phyloP scores from a whole-genome alignment of 2,888 invertebrate genomes.

The Agelastica alni region DNA sequence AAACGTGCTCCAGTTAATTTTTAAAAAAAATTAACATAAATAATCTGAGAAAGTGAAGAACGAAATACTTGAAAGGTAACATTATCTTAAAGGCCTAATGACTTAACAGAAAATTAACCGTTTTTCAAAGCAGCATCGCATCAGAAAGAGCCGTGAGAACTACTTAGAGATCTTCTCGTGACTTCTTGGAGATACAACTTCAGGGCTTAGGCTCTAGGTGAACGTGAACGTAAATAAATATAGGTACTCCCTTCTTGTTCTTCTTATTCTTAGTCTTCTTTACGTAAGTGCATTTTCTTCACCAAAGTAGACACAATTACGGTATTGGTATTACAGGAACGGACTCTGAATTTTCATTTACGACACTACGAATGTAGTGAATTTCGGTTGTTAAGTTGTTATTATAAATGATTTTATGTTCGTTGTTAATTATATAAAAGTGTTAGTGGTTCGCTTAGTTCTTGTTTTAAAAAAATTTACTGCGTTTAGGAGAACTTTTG shows the following conservation, averaged over 20 bases:
- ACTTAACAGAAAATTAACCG: slow-evolving; percentile 30
- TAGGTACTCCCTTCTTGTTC: slow-evolving; percentile 10
- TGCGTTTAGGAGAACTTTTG: too few species aligned
- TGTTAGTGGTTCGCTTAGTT: too few species aligned
- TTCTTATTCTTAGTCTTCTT: too few species aligned
- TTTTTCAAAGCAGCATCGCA: slow-evolving; percentile 19
- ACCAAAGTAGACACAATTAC: slow-evolving; percentile 25
- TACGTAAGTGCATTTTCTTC: slow-evolving; percentile 21
- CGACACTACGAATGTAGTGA: too few species aligned
- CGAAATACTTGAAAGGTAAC: slow-evolving; percentile 7
- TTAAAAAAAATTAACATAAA: neutral
- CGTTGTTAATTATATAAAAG: too few species aligned
- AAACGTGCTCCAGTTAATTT: too few species aligned
- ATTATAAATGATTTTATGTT: too few species aligned
- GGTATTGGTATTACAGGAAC: slow-evolving; percentile 6
- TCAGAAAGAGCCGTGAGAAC: slow-evolving; percentile 34
- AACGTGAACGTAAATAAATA: slow-evolving; percentile 31
- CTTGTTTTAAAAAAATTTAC: too few species aligned
- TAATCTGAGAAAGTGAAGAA: slow-evolving; percentile 7
- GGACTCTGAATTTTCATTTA: too few species aligned
- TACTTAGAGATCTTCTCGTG: slow-evolving; percentile 33
- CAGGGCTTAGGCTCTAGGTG: slow-evolving; percentile 27
- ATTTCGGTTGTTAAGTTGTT: too few species aligned
- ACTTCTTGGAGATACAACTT: slow-evolving; percentile 30
- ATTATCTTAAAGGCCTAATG: slow-evolving; percentile 20